A percentile compares a stretch with the other conserved stretches of the same genome.
These are phyloP conservation scores for Pachyrhynchus sulphureomaculatus DNA, from an alignment of 1,140 invertebrate species.

Conservation along the genomic window DNA sequence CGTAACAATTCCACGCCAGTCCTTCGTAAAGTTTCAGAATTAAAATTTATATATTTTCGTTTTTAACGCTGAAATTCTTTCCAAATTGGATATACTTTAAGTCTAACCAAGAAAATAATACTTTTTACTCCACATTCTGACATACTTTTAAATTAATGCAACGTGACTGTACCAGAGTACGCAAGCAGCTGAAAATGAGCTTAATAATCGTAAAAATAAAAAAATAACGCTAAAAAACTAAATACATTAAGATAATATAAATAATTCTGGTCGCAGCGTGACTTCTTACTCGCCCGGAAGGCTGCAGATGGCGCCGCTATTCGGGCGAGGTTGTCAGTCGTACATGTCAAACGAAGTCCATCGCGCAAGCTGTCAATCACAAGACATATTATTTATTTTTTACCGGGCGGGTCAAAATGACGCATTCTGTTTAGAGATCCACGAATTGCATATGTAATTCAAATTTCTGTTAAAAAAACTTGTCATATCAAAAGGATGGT, in stretches of 20 bases:
- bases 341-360: conserved; percentile 10
- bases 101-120: neutral
- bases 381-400: conserved; percentile 7
- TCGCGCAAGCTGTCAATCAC: conserved; percentile 30
- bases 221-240: neutral
- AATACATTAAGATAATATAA: conserved; percentile 3
- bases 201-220: neutral
- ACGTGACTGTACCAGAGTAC: neutral
- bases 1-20: too few relatives aligned
- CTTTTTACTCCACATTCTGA: neutral
- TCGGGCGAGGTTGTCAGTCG: conserved; percentile 5
- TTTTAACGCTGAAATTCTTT: neutral
- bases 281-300: conserved; percentile 16
- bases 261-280: conserved; percentile 28
- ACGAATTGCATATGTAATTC: neutral
- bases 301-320: neutral
- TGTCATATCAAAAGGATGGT: neutral
- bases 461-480: neutral
- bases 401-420: too few relatives aligned
- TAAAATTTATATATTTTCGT: too few relatives aligned
- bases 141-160: conserved; percentile 7
- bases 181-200: conserved; percentile 5
- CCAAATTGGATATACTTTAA: too few relatives aligned
- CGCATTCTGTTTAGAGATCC: neutral
- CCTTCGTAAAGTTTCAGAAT: too few relatives aligned